These are phyloP conservation scores for Perca fluviatilis DNA, from an alignment of 2,113 vertebrate species.

Conservation along the genomic window DNA sequence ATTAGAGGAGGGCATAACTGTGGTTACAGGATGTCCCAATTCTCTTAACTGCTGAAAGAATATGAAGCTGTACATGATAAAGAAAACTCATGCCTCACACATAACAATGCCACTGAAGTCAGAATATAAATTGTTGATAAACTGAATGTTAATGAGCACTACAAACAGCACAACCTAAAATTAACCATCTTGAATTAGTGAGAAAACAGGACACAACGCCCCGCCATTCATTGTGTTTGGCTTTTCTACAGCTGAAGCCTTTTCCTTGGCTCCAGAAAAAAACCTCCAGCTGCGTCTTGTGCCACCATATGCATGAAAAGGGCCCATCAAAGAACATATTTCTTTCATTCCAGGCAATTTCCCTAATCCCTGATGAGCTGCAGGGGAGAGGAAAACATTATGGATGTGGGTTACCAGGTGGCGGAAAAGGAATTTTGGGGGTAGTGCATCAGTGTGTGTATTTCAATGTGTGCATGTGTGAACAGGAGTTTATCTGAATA, in stretches of 20 bases:
- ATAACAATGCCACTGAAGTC: conserved; percentile 12
- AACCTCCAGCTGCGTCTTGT: conserved; percentile 82
- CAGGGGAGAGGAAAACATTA: conserved; percentile 83
- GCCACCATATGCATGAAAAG: conserved; percentile 84
- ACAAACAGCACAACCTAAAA: conserved; percentile 25
- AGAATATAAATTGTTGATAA: conserved; percentile 28
- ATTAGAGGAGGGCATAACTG: conserved; percentile 56
- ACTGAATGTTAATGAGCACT: conserved; percentile 6
- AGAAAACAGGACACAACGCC: conserved; percentile 23
- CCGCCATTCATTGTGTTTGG: conserved; percentile 28
- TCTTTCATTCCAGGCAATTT: conserved; percentile 87
- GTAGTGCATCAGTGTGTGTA: conserved; percentile 42
- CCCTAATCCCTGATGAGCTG: conserved; percentile 86
- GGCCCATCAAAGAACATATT: conserved; percentile 86
- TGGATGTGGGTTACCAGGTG: conserved; percentile 83
- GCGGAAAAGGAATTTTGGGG: conserved; percentile 65
- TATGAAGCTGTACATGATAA: conserved; percentile 26
- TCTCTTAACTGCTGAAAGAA: conserved; percentile 57
- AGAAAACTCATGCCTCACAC: conserved; percentile 35
- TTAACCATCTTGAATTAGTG: conserved; percentile 30
- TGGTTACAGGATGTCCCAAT: conserved; percentile 57
- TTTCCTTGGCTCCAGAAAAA: conserved; percentile 69
- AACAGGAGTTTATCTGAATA: conserved; percentile 61
- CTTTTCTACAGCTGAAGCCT: conserved; percentile 55
- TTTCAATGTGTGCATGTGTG: conserved; percentile 45